Evolutionary conservation across 2,888 invertebrate genomes (phyloP).

Genomic region (Baccha elongata): DNA sequence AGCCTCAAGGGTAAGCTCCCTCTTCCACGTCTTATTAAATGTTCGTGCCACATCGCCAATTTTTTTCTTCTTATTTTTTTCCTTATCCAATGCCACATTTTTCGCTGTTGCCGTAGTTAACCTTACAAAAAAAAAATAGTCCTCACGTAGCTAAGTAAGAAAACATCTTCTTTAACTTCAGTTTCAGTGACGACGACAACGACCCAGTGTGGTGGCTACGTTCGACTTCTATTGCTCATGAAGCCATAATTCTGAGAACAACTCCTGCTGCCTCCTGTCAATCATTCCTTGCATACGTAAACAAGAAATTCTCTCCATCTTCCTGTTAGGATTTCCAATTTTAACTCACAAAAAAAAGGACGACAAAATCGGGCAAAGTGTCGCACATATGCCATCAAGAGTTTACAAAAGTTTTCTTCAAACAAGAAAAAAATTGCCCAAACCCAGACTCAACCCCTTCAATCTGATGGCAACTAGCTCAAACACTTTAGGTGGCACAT

Average conservation of each 20-base stretch:
- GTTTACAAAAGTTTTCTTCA: constrained; percentile 57
- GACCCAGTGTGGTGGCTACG: constrained; percentile 2
- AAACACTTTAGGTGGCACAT: constrained; percentile 59
- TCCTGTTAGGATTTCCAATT: constrained; percentile 49
- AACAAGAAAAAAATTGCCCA: constrained; percentile 7
- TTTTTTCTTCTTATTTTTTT: constrained; percentile 1
- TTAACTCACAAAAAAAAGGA: constrained; percentile 30
- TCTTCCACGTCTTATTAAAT: constrained; percentile 69
- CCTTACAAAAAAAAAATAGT: constrained; percentile 57
- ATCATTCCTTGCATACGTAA: constrained; percentile 72
- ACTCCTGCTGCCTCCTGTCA: constrained; percentile 59
- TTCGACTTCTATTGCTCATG: constrained; percentile 30
- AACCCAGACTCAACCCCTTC: background rate
- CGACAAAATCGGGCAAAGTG: constrained; percentile 31
- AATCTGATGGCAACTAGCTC: constrained; percentile 43
- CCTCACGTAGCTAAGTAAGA: constrained; percentile 65
- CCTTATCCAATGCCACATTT: background rate
- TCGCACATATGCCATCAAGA: constrained; percentile 64
- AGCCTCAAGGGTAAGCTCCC: constrained; percentile 46
- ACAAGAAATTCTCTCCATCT: constrained; percentile 49
- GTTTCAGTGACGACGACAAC: constrained; percentile 6
- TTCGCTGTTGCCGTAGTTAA: constrained; percentile 48
- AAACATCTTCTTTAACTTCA: constrained; percentile 56
- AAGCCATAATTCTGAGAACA: constrained; percentile 53
- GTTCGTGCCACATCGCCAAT: constrained; percentile 57